phyloP scores from a whole-genome alignment of 92 coral and sea anemone genomes.

The Umimayanthus kanabou region DNA sequence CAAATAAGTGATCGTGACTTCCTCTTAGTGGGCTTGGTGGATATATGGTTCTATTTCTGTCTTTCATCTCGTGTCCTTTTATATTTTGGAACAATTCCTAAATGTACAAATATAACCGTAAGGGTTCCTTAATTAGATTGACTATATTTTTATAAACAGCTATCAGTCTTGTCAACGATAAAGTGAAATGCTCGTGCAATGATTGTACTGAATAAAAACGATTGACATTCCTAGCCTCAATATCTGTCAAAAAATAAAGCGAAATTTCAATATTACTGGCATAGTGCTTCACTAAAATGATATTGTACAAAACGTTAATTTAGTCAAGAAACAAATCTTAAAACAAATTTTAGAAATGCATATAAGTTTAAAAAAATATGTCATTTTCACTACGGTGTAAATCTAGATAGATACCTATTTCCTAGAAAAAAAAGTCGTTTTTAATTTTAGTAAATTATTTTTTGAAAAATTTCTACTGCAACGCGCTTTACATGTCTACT shows the following conservation, averaged over 20 bases:
- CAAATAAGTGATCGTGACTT: background rate
- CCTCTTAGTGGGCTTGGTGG: background rate
- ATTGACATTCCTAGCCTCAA: background rate
- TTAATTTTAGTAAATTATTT: no score
- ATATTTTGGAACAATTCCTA: background rate
- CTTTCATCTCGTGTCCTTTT: background rate
- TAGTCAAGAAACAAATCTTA: background rate
- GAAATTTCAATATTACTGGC: conserved; percentile 16
- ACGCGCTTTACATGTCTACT: background rate
- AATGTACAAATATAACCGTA: background rate
- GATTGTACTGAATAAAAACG: background rate
- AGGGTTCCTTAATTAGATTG: background rate
- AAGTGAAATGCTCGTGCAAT: background rate
- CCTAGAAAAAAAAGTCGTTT: background rate
- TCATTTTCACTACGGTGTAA: background rate
- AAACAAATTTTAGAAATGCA: background rate
- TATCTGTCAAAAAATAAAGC: background rate
- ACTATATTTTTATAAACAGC: background rate
- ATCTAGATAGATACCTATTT: no score
- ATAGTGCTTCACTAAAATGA: background rate
- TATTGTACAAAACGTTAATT: background rate
- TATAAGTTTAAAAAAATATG: background rate
- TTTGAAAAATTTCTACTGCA: background rate
- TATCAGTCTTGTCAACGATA: background rate
- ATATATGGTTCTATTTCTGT: background rate